Evolutionary conservation across 2,888 invertebrate genomes (phyloP).

Genomic region (Chrysolina haemoptera): DNA sequence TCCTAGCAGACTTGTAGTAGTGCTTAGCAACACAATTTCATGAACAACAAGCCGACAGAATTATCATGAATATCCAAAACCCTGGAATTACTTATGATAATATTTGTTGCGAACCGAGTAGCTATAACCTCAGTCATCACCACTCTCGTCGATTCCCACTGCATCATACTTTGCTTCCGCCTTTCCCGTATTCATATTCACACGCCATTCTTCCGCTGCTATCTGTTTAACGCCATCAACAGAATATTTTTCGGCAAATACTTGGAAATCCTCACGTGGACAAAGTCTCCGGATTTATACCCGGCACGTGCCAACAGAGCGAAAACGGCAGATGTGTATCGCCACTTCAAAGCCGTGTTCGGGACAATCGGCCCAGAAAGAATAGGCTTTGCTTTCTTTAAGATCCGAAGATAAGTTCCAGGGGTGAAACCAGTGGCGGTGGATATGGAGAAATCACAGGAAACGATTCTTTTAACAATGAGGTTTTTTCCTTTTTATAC

Average conservation of each 20-base stretch:
- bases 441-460: neutral
- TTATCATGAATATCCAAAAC: too few species aligned
- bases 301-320: conserved; percentile 7
- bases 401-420: neutral
- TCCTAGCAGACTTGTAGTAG: too few species aligned
- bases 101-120: too few species aligned
- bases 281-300: neutral
- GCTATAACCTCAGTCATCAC: too few species aligned
- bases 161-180: too few species aligned
- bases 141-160: too few species aligned
- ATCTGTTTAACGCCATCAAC: neutral
- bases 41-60: too few species aligned
- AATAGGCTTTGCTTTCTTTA: conserved; percentile 9
- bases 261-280: neutral
- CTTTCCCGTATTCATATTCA: neutral
- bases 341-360: neutral
- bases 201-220: neutral
- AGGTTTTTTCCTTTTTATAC: too few species aligned
- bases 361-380: conserved; percentile 1
- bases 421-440: conserved; percentile 7
- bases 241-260: conserved; percentile 3
- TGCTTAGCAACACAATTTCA: too few species aligned
- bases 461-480: too few species aligned
- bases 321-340: conserved; percentile 6
- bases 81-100: too few species aligned